Evolutionary conservation across 1,140 invertebrate genomes (phyloP).

Genomic region (Arctopsyche grandis): DNA sequence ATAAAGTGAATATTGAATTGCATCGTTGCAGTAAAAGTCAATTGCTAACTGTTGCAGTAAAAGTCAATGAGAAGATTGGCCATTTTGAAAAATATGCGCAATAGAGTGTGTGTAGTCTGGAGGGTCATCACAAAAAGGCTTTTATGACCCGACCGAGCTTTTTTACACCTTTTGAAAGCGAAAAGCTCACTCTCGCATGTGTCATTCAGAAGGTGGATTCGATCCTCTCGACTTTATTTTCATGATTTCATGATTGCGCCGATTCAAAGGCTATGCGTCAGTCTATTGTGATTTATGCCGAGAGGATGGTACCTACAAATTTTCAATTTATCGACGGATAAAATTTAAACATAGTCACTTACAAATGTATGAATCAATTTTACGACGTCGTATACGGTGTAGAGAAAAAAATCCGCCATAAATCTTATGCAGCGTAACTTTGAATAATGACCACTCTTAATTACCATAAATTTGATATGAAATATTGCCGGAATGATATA

Average conservation of each 20-base stretch:
- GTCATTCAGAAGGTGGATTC: not conserved
- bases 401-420: constrained; percentile 7
- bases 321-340: too few species aligned
- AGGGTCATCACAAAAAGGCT: constrained; percentile 1
- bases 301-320: too few species aligned
- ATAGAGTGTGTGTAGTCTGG: not conserved
- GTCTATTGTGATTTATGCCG: too few species aligned
- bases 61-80: constrained; percentile 45
- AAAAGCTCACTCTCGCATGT: constrained; percentile 11
- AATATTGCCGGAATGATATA: constrained; percentile 3
- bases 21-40: constrained; percentile 36
- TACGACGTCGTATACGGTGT: constrained; percentile 13
- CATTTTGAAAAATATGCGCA: constrained; percentile 45
- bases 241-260: too few species aligned
- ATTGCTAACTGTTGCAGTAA: constrained; percentile 50
- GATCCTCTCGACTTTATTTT: too few species aligned
- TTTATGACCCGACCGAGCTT: constrained; percentile 43
- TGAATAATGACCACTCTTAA: constrained; percentile 12
- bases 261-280: too few species aligned
- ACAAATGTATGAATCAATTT: constrained; percentile 29
- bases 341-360: not conserved
- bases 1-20: constrained; percentile 49
- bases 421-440: constrained; percentile 9
- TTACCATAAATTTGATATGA: constrained; percentile 18
- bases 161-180: constrained; percentile 45